Conservation (phyloP, 1,140 invertebrate species). For the Zeugodacus cucurbitae region DNA sequence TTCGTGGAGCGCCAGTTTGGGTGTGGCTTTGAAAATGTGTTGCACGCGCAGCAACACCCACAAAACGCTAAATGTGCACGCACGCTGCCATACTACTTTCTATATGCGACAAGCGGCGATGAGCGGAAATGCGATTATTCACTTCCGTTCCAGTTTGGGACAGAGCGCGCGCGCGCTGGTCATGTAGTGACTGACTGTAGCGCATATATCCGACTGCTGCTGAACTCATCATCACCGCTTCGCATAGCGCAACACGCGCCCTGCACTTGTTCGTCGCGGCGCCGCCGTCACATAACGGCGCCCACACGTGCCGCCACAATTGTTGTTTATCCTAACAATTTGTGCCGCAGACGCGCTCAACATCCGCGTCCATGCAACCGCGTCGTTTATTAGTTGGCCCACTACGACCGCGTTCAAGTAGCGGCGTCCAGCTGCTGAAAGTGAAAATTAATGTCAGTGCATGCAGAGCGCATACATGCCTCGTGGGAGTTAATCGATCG, state of each 20-base stretch:
- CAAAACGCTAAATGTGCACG: neutral
- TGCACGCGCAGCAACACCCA: constrained; percentile 19
- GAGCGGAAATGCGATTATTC: constrained; percentile 40
- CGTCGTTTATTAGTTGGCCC: constrained; percentile 41
- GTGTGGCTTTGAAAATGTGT: neutral
- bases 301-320: constrained; percentile 58
- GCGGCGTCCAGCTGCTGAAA: constrained; percentile 14
- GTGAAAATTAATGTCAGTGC: constrained; percentile 38
- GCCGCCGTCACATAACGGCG: neutral
- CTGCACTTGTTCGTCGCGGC: constrained; percentile 27
- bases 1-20: neutral
- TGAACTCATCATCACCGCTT: neutral
- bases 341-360: constrained; percentile 48
- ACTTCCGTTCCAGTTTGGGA: constrained; percentile 2
- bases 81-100: neutral
- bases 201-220: neutral
- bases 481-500: constrained; percentile 27
- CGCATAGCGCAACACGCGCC: neutral
- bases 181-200: neutral
- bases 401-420: neutral
- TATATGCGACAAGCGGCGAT: neutral
- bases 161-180: neutral
- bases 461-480: neutral
- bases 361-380: neutral
- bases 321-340: constrained; percentile 66